Percentiles rank a stretch among this genome's conserved stretches.
Evolutionary conservation across 2,797 vertebrate species (phyloP).

Genomic region (Graptemys geographica): DNA sequence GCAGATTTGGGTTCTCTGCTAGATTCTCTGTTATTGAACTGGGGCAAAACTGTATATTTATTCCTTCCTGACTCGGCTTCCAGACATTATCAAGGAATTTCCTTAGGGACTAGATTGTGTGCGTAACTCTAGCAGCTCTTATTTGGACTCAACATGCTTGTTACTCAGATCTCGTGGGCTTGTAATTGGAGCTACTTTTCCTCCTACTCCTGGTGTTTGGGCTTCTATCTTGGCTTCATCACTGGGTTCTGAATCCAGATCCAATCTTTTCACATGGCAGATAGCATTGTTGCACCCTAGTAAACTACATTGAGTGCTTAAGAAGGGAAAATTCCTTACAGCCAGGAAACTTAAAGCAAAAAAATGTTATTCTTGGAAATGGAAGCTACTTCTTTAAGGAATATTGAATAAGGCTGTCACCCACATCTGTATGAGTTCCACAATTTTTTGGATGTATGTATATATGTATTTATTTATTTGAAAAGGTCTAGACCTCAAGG

Average conservation of each 20-base stretch:
- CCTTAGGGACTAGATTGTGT: too few relatives aligned
- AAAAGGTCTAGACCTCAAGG: background rate
- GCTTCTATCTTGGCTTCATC: background rate
- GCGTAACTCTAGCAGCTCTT: too few relatives aligned
- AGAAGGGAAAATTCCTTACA: background rate
- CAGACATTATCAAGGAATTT: too few relatives aligned
- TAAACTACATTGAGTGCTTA: background rate
- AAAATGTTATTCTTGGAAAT: background rate
- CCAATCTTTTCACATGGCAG: background rate
- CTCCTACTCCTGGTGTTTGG: background rate
- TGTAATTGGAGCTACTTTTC: background rate
- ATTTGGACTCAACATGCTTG: background rate
- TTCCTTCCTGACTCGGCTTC: too few relatives aligned
- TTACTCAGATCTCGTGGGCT: background rate
- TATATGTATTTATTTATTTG: background rate
- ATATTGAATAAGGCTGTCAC: background rate
- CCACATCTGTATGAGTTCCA: background rate
- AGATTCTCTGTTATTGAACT: too few relatives aligned
- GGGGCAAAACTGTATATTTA: too few relatives aligned
- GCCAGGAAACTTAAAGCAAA: background rate
- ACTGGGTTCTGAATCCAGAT: background rate
- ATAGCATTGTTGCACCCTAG: background rate
- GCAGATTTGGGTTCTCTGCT: too few relatives aligned
- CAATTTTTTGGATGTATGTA: background rate
- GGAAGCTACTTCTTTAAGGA: background rate